Conservation (phyloP, 1,140 invertebrate genomes). For the Bombyx mandarina region DNA sequence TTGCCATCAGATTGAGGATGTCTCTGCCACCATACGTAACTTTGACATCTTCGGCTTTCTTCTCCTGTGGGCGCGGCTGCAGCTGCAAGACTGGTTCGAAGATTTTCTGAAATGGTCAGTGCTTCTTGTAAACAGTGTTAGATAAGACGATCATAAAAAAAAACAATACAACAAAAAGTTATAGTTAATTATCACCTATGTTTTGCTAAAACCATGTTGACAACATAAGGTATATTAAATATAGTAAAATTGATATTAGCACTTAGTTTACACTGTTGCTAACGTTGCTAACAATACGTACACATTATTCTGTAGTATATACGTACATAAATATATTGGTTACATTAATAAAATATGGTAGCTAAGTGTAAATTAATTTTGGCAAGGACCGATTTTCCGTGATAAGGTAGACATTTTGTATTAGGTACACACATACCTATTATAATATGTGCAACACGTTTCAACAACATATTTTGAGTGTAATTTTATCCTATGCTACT, state of each 20-base stretch:
- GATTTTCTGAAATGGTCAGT: slow-evolving; percentile 52
- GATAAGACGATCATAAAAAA: background rate
- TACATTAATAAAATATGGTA: too few relatives aligned
- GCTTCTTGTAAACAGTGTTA: background rate
- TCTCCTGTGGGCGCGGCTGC: slow-evolving; percentile 54
- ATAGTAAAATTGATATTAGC: too few relatives aligned
- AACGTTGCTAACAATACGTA: too few relatives aligned
- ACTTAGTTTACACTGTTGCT: too few relatives aligned
- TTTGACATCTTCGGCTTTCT: slow-evolving; percentile 48
- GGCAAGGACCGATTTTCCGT: slow-evolving; percentile 12
- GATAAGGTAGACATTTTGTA: slow-evolving; percentile 14
- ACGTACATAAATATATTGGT: too few relatives aligned
- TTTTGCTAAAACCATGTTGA: too few relatives aligned
- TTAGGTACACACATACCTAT: background rate
- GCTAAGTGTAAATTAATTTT: slow-evolving; percentile 6
- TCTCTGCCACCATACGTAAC: slow-evolving; percentile 55
- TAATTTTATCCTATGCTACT: slow-evolving; percentile 10
- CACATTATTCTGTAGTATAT: too few relatives aligned
- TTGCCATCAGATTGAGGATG: slow-evolving; percentile 61
- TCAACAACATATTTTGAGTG: too few relatives aligned
- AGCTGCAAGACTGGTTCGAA: slow-evolving; percentile 57
- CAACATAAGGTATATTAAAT: too few relatives aligned
- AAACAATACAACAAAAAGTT: background rate
- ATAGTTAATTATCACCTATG: too few relatives aligned
- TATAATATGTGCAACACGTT: background rate